Base-by-base conservation (phyloP, 2,797 vertebrate genomes). In the Sebastolobus altivelis region DNA sequence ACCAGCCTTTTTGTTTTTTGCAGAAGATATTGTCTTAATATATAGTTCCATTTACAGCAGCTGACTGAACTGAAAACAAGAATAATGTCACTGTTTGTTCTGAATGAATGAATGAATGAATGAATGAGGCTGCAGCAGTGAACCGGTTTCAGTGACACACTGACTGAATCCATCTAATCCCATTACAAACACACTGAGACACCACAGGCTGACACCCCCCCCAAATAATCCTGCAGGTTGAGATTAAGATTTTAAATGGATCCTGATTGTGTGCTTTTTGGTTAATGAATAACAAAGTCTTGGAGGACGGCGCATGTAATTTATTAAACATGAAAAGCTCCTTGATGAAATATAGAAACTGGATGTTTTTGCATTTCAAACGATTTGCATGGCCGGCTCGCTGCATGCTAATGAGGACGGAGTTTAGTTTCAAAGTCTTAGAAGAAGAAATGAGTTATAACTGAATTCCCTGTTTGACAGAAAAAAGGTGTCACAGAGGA, bases 301-400 rank as follows among this genome's bases (percentile, higher is more conserved):
- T 97, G 94, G 96, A 96, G 96, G 97, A 97, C 96, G 95, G 95
- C 96, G 95, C 95, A 97, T 97, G 96, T 98, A 96, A 97, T 98
- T 97, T 97, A 97, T 98, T 97, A 97, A 98, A 97, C 97, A 98
- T 98, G 97, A 98, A 97, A 97, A 96, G 96, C 96, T 97, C 95
- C 97, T 97, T 97, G 97, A 98, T 98, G 96, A 98, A 98, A 97
- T 98, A 98, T 97, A 98, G 96, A 97, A 97, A 97, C 97, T 95
- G 97, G 96, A 97, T 96, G 97, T 98, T 97, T 97, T 97, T 97
- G 97, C 96, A 97, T 97, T 97, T 97, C 97, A 97, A 98, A 98
- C 84, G 96, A 96, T 97, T 97, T 97, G 97, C 97, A 96, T 95
- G 97, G 97, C 96, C 96, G 94, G 96, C 96, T 96, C 94, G 95